Percentiles rank a stretch among this genome's conserved stretches.
Evolutionary conservation across 2,888 invertebrate species (phyloP).

Genomic region (Diabrotica balteata): DNA sequence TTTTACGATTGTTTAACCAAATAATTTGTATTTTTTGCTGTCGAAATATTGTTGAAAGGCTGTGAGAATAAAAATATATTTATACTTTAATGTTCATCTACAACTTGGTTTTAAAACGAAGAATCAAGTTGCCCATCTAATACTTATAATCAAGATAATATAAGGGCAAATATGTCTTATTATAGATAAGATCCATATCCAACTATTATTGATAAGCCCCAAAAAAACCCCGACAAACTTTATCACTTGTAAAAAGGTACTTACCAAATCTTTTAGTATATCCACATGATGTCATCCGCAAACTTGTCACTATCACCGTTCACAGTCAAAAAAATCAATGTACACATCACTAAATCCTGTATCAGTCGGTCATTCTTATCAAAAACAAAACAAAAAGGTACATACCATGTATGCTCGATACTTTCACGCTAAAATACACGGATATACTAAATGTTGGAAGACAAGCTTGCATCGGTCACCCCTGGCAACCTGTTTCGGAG

Average conservation of each 20-base stretch:
- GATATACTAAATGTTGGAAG: constrained; percentile 59
- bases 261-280: constrained; percentile 33
- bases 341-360: constrained; percentile 34
- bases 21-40: too few relatives aligned
- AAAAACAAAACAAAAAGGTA: constrained; percentile 38
- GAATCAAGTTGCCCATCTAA: too few relatives aligned
- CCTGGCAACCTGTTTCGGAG: constrained; percentile 58
- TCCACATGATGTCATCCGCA: constrained; percentile 37
- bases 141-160: too few relatives aligned
- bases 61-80: too few relatives aligned
- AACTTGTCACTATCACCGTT: constrained; percentile 46
- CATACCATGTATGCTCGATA: constrained; percentile 45
- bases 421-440: constrained; percentile 57
- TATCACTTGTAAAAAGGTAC: not conserved
- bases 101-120: too few relatives aligned
- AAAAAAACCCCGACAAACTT: too few relatives aligned
- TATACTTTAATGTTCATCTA: too few relatives aligned
- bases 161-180: too few relatives aligned
- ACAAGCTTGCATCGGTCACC: constrained; percentile 58
- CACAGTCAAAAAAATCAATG: constrained; percentile 35
- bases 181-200: too few relatives aligned
- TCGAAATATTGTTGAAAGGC: too few relatives aligned
- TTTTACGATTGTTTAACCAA: too few relatives aligned
- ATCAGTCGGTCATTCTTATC: constrained; percentile 42
- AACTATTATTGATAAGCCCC: too few relatives aligned